Base-by-base conservation (phyloP, 2,113 vertebrate species). In the Noturus placidus region DNA sequence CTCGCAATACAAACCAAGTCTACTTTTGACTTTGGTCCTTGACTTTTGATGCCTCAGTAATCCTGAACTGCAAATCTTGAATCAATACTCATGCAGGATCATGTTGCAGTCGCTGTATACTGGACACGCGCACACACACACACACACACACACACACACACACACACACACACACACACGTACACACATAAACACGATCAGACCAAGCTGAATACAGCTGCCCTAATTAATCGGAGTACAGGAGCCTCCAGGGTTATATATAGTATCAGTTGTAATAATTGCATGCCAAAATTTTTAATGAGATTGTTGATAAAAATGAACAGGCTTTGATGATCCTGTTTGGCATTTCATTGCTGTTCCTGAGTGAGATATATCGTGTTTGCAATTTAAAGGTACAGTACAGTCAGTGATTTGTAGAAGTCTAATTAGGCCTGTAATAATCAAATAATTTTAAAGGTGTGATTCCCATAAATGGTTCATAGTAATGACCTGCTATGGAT, bases 71-170 rank as follows among this genome's bases (percentile, higher is more conserved):
- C 3, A 1, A 46, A 6, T 0, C 50, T 82, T 65, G 38, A 78
- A 89, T 87, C 74, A 86, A 84, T 89, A 56, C 19, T 84, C 59
- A 83, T 74, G 57, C 56, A 57, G 25, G n/a, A 38, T 76, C 25
- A 1, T 90, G 88, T 87, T 54, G 84, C 54, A 38, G n/a, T 76
- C 59, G 35, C 80, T 50, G 84, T 81, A 54, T 69, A 86, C 74
- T 86, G 56, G 56, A 59, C 3, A 22, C 52, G 57, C 30, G 57
- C n/a, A 59, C 35, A 87, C 27, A 59, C 63, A 87, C 86, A 56
- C 63, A 82, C 76, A 84, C 50, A 84, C 82, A 67, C n/a, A 80
- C n/a, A 59, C 8, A 22, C 54, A 81, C 19, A 81, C n/a, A 81
- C 78, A 56, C 14, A 80, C 78, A 80, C 5, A 80, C 52, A 82